Evolutionary conservation across 2,797 vertebrate genomes (phyloP).

Genomic region (Xyrichtys novacula): DNA sequence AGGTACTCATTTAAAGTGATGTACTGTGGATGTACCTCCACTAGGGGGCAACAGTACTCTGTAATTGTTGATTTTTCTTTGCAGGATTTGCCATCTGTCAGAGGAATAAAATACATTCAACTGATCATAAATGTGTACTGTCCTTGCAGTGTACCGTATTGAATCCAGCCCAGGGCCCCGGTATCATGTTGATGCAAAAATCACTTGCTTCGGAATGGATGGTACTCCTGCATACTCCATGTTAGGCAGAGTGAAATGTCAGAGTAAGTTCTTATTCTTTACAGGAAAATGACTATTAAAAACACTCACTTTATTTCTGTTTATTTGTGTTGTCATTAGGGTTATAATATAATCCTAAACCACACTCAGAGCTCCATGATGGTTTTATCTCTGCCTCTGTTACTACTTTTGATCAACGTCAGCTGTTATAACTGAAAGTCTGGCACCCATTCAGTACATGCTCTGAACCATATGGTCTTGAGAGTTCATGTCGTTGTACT

Average conservation of each 20-base stretch:
- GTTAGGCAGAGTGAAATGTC: constrained; percentile 78
- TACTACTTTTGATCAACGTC: constrained; percentile 14
- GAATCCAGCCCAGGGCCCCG: constrained; percentile 88
- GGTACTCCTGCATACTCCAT: constrained; percentile 89
- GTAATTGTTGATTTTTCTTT: neutral
- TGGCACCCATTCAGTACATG: neutral
- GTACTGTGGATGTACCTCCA: constrained; percentile 46
- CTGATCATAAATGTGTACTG: constrained; percentile 1
- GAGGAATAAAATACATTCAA: neutral
- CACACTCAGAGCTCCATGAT: neutral
- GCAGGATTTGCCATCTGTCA: neutral
- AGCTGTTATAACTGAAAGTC: constrained; percentile 51
- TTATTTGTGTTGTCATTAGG: neutral
- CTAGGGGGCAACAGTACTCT: constrained; percentile 56
- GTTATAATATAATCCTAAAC: neutral
- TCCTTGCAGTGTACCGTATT: constrained; percentile 79
- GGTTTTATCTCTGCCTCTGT: constrained; percentile 29
- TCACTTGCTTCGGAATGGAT: constrained; percentile 88
- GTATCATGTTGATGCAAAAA: constrained; percentile 87
- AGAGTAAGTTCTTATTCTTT: constrained; percentile 65
- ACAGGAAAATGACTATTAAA: neutral
- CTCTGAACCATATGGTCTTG: constrained; percentile 36
- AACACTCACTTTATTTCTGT: neutral
- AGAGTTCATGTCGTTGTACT: constrained; percentile 11
- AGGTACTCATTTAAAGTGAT: neutral